Evolutionary conservation across 2,888 invertebrate species (phyloP).

Genomic region (Asteroscopus sphinx): DNA sequence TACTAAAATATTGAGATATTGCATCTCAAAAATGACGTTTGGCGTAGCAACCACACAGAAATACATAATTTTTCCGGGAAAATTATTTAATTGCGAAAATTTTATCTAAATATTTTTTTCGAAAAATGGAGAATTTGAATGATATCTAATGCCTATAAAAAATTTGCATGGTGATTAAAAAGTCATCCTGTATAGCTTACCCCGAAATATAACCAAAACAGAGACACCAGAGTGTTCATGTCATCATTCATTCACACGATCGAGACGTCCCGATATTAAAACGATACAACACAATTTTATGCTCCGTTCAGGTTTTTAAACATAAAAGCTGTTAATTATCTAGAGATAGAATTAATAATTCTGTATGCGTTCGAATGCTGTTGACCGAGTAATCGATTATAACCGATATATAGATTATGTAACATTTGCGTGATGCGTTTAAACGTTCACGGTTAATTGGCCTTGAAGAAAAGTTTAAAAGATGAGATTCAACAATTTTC

Average conservation of each 20-base stretch:
- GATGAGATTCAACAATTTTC: constrained; percentile 23
- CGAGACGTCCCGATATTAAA: constrained; percentile 55
- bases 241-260: constrained; percentile 56
- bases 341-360: constrained; percentile 28
- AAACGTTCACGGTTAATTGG: constrained; percentile 15
- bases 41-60: no score
- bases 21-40: no score
- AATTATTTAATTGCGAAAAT: no score
- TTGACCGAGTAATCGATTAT: constrained; percentile 52
- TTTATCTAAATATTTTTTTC: no score
- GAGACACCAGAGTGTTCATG: constrained; percentile 28
- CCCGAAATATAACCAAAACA: constrained; percentile 22
- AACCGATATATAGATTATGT: constrained; percentile 37
- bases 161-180: no score
- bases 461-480: constrained; percentile 24
- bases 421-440: constrained; percentile 50
- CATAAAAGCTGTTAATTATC: constrained; percentile 18
- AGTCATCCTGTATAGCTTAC: no score
- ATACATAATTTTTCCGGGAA: no score
- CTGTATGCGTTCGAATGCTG: constrained; percentile 7
- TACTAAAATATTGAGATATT: no score
- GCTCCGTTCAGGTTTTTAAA: constrained; percentile 16
- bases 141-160: no score
- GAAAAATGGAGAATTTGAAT: no score
- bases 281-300: constrained; percentile 63